Base-by-base conservation (phyloP, 2,113 vertebrate genomes). In the Axis porcinus region DNA sequence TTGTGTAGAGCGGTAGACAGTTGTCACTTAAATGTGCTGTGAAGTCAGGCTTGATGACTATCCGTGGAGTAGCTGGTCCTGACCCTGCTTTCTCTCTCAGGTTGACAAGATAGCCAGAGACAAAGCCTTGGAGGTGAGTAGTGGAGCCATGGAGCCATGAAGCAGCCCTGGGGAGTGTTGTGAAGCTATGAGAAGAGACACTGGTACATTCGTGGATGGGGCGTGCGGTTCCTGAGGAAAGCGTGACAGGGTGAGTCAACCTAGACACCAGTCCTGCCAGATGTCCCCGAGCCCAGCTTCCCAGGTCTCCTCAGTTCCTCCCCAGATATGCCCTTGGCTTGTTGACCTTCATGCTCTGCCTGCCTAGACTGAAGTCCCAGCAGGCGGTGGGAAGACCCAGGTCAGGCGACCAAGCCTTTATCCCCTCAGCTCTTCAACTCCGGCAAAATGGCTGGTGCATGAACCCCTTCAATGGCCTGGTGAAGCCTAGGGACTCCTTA, bases 191-290 rank as follows among this genome's bases (percentile, higher is more conserved):
- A 91, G 13, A 76, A 92, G 52, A 62, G 40, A 17, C 7, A 5
- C 28, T 60, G 33, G 43, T 50, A 13, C 6, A 1, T 1, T 2
- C 1, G 6, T 33, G 7, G 5, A 33, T 11, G 11, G 25, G 12
- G 64, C 16, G 1, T 5, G 2, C 0, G 7, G 60, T 78, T 36
- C 25, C 70, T 16, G 33, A 40, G 57, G 9, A 14, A n/a, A 30
- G 47, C 9, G 3, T 8, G 47, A 62, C 50, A 43, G 64, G 47
- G 54, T 86, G 52, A 86, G 40, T 25, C 60, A 23, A 13, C 58
- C 25, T n/a, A 10, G 13, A 55, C 6, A 36, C 25, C 28, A 45
- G 58, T 14, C 78, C n/a, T 27, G 1, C 3, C 2, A 60, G 43
- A 30, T 30, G 58, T 55, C 36, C 12, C 5, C 10, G 67, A 93